Evolutionary conservation across 1,140 invertebrate genomes (phyloP).

Genomic region (Reticulitermes speratus): DNA sequence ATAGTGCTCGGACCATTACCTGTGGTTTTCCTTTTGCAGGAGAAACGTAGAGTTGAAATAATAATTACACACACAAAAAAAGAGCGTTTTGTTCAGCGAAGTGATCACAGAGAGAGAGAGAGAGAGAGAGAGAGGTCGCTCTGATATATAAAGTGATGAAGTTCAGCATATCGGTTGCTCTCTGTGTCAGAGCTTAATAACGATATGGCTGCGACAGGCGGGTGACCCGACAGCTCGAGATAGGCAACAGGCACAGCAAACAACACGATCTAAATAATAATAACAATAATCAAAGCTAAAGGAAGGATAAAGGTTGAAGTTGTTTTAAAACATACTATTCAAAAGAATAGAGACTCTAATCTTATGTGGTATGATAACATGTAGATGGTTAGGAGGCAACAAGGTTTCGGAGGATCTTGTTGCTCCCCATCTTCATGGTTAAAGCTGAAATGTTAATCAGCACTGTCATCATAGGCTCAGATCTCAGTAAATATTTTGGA

Average conservation of each 20-base stretch:
- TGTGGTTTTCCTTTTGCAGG: not conserved
- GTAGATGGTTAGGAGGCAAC: no score
- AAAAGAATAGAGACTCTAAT: no score
- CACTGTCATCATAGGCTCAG: no score
- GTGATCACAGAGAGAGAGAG: not conserved
- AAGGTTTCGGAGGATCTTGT: no score
- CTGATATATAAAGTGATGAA: conserved; percentile 8
- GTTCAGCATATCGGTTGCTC: not conserved
- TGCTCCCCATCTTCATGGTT: no score
- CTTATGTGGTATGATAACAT: no score
- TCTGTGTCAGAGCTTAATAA: not conserved
- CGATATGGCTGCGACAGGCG: not conserved
- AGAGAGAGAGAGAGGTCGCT: not conserved
- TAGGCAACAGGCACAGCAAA: not conserved
- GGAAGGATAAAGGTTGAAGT: no score
- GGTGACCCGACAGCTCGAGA: not conserved
- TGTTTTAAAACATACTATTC: no score
- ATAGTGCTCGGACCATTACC: conserved; percentile 4
- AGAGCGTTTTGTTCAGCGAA: conserved; percentile 15
- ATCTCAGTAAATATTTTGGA: no score
- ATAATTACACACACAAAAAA: not conserved
- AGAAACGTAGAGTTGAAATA: conserved; percentile 9
- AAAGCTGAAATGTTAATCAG: no score
- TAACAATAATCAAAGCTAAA: not conserved
- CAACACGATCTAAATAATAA: not conserved